Percentiles rank a stretch among this genome's conserved stretches.
Conservation (phyloP, 1,140 invertebrate species). For the Parapsyche elsis region DNA sequence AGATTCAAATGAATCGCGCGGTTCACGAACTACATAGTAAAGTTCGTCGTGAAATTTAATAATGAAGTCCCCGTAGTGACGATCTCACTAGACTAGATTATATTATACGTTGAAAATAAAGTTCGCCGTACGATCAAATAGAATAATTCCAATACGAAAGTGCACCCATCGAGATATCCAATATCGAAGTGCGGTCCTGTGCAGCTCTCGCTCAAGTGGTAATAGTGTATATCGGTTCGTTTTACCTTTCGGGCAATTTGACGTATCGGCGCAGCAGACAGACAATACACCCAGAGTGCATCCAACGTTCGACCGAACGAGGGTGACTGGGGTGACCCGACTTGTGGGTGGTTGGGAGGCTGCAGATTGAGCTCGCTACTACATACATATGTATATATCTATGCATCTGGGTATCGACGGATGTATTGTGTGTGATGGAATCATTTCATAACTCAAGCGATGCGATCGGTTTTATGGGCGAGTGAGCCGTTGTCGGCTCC, state of each 20-base stretch:
- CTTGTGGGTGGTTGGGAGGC: not conserved
- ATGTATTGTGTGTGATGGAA: conserved; percentile 54
- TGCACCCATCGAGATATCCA: not conserved
- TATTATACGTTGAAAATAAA: too few species aligned
- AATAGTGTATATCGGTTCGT: conserved; percentile 48
- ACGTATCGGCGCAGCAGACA: conserved; percentile 52
- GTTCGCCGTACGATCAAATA: too few species aligned
- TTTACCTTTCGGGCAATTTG: conserved; percentile 57
- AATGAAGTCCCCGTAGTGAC: too few species aligned
- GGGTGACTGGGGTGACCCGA: not conserved
- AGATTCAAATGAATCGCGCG: too few species aligned
- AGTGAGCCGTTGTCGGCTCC: conserved; percentile 39
- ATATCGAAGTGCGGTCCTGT: conserved; percentile 34
- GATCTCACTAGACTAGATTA: too few species aligned
- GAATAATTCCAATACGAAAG: too few species aligned
- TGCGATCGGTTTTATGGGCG: conserved; percentile 47
- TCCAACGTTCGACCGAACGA: not conserved
- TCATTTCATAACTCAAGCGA: conserved; percentile 56
- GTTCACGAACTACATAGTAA: too few species aligned
- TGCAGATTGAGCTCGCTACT: not conserved
- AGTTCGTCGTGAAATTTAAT: too few species aligned
- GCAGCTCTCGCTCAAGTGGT: not conserved
- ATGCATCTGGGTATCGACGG: not conserved
- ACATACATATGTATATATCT: too few species aligned
- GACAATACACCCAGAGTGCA: conserved; percentile 39